Evolutionary conservation across 2,888 invertebrate species (phyloP).

Genomic region (Athalia cordata): DNA sequence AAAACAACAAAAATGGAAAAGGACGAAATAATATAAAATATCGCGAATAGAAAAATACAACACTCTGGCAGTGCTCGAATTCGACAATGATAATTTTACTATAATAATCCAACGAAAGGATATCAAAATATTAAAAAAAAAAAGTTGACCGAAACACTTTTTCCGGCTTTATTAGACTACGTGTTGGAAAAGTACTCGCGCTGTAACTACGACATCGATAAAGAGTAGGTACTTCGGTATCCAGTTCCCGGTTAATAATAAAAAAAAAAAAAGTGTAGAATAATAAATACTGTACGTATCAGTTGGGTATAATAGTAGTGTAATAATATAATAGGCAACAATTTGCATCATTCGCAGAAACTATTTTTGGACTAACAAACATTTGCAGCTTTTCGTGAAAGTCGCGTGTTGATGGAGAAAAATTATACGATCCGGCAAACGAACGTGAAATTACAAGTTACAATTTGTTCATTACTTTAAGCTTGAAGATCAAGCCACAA

Average conservation of each 20-base stretch:
- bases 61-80: constrained; percentile 56
- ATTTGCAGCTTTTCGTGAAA: not conserved
- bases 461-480: not conserved
- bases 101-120: constrained; percentile 5
- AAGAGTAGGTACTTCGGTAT: not conserved
- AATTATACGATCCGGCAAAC: not conserved
- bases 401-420: not conserved
- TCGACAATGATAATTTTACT: constrained; percentile 37
- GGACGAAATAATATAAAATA: constrained; percentile 55
- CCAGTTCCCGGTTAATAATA: constrained; percentile 5
- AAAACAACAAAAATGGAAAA: constrained; percentile 9
- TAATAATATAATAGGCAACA: constrained; percentile 57
- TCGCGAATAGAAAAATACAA: constrained; percentile 52
- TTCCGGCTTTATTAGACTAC: not conserved
- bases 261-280: constrained; percentile 43
- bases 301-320: constrained; percentile 45
- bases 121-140: constrained; percentile 21
- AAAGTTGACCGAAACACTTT: not conserved
- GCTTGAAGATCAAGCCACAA: not conserved
- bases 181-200: constrained; percentile 14
- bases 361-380: constrained; percentile 45
- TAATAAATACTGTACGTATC: constrained; percentile 51
- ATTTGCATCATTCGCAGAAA: constrained; percentile 53
- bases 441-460: not conserved
- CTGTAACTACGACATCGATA: not conserved